Evolutionary conservation across 23 tunicate species (phyloP), one percentile per base, ranked within the genome.

Genomic region (Oikopleura dioica): DNA sequence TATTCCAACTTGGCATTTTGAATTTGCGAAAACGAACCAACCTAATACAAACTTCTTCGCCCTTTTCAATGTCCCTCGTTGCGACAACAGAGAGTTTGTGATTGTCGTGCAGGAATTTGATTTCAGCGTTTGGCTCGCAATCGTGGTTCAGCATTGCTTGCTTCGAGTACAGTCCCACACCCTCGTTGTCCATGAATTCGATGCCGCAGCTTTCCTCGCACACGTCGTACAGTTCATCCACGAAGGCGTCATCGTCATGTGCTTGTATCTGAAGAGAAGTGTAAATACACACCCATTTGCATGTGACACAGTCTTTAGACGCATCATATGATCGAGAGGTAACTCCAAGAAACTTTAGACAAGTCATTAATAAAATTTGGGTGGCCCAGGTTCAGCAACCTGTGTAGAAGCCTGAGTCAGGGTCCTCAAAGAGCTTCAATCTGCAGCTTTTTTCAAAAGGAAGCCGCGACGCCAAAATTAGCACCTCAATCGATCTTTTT

Each of bases 111-210:
- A 12, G 16, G 26, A 63, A 63, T 63, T 63, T 63, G 2, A 63
- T 63, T 31, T 63, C 30, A 21, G 72, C 72, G 26, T 63, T 63
- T 63, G 72, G 72, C 16, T 63, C 26, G 72, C 72, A 63, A 31
- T 63, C 72, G 26, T 63, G 72, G 26, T 63, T 63, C 5, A 63
- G 29, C 72, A 63, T 63, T 28, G 72, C 72, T 28, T 63, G 72
- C 33, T 63, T 23, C 33, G 5, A 4, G 33, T 16, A 63, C 33
- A 63, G 29, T 23, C 72, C 72, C 16, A 63, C 72, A 2, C 72
- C 72, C 33, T 63, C 72, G 26, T 63, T 63, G 26, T 63, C 72
- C 72, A 63, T 63, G 26, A 21, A 63, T 12, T 63, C 72, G 26
- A 63, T 63, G 2, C 72, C 72, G 5, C 30, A 12, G 5, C 16